phyloP scores from a whole-genome alignment of 2,888 invertebrate genomes.

The Sesia apiformis region DNA sequence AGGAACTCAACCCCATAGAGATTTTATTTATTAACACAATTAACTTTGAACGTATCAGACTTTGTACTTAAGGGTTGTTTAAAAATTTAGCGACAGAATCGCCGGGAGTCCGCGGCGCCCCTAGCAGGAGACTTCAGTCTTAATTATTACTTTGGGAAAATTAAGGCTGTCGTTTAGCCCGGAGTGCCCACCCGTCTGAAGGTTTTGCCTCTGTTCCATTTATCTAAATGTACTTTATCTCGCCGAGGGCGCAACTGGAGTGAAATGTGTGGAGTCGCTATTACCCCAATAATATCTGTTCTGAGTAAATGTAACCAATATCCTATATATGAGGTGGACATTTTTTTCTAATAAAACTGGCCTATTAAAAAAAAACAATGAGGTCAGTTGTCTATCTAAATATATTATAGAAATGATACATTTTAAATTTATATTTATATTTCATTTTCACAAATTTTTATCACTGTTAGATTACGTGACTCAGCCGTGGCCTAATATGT shows the following conservation, averaged over 20 bases:
- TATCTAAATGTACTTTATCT: constrained; percentile 73
- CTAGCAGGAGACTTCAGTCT: constrained; percentile 64
- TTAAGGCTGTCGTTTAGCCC: constrained; percentile 73
- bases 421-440: too few relatives aligned
- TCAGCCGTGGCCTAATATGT: too few relatives aligned
- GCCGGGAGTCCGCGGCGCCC: constrained; percentile 40
- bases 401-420: too few relatives aligned
- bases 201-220: constrained; percentile 54
- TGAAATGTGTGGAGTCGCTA: constrained; percentile 35
- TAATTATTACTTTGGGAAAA: constrained; percentile 76
- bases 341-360: too few relatives aligned
- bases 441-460: too few relatives aligned
- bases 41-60: constrained; percentile 65
- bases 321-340: too few relatives aligned
- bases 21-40: constrained; percentile 62
- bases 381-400: too few relatives aligned
- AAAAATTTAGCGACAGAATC: constrained; percentile 64
- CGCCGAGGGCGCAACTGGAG: constrained; percentile 34
- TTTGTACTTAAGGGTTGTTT: constrained; percentile 68
- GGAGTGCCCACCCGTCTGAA: constrained; percentile 41
- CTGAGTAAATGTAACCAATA: too few relatives aligned
- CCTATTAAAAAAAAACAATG: too few relatives aligned
- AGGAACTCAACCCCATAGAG: not conserved
- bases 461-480: too few relatives aligned
- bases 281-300: constrained; percentile 5